Evolutionary conservation across 2,888 invertebrate species (phyloP).

Genomic region (Cantharis lateralis): DNA sequence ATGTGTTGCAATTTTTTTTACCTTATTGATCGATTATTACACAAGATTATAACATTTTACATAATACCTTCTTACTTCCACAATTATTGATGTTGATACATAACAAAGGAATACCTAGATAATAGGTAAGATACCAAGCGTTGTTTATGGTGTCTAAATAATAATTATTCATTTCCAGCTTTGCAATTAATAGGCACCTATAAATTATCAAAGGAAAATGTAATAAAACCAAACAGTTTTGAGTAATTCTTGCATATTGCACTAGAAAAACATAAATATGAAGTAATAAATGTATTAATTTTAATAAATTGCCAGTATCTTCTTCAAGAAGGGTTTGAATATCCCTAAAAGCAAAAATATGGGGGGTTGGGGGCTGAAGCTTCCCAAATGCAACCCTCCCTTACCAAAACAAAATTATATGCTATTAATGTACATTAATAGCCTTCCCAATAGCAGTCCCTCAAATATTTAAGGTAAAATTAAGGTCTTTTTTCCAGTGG

Average conservation of each 20-base stretch:
- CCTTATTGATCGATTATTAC: not conserved
- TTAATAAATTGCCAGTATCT: too few relatives aligned
- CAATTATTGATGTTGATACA: constrained; percentile 13
- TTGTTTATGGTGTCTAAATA: constrained; percentile 21
- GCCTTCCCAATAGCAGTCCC: too few relatives aligned
- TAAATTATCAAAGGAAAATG: not conserved
- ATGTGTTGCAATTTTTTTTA: not conserved
- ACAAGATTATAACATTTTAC: not conserved
- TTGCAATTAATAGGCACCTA: not conserved
- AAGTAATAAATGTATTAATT: too few relatives aligned
- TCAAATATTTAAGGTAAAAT: too few relatives aligned
- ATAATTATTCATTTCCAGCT: not conserved
- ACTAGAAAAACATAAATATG: not conserved
- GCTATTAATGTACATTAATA: too few relatives aligned
- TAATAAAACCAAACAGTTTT: not conserved
- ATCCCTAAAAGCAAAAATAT: too few relatives aligned
- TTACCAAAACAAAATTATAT: too few relatives aligned
- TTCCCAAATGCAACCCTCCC: too few relatives aligned
- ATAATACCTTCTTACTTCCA: constrained; percentile 25
- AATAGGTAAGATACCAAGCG: constrained; percentile 21
- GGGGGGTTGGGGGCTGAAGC: too few relatives aligned
- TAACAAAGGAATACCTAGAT: constrained; percentile 24
- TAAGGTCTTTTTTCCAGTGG: too few relatives aligned
- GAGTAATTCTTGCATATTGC: not conserved
- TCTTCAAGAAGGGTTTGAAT: too few relatives aligned